Base-by-base conservation (phyloP, 2,797 vertebrate species). In the Rousettus madagascariensis region DNA sequence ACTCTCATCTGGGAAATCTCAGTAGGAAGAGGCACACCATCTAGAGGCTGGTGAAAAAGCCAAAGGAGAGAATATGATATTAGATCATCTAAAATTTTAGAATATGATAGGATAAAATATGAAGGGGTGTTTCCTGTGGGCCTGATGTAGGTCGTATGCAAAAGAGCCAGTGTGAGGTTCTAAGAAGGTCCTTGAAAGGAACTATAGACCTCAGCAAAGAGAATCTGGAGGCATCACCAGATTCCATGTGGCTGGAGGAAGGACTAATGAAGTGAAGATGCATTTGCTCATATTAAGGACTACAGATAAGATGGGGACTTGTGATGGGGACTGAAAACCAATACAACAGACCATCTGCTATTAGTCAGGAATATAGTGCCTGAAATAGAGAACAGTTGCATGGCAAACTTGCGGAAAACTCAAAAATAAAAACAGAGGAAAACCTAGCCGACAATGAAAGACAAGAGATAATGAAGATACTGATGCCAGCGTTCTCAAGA, bases 301-400 rank as follows among this genome's bases (percentile, higher is more conserved):
- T 59, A 3, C 5, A 72, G 41, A 10, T 17, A 33, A 89, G 30
- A 84, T 49, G 12, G 46, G 46, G 6, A 71, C 41, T 68, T 63
- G 38, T 22, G 57, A 49, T 22, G 12, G 24, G 11, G 30, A 66
- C 65, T 57, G 46, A 9, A 24, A 36, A 46, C 41, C 15, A 61
- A 8, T n/a, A 36, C 38, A 79, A 20, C 6, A 59, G 16, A n/a
- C 43, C 22, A 30, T 51, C 71, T 74, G n/a, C 99, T 97, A 98
- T 99, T 78, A 99, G 99, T 96, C 99, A 99, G 98, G 99, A 96
- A 98, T 99, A 90, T 98, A 99, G 69, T 99, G 99, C 97, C 97
- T 99, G 97, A 99, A 99, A 96, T 99, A 99, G 97, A 99, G 99
- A 95, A 99, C 99, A 95, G 98, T 99, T 99, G 99, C 97, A 99